A percentile compares a stretch with the other conserved stretches of the same genome.
Conservation (phyloP, 2,797 vertebrate species). For the Hapalemur alaotrensis region DNA sequence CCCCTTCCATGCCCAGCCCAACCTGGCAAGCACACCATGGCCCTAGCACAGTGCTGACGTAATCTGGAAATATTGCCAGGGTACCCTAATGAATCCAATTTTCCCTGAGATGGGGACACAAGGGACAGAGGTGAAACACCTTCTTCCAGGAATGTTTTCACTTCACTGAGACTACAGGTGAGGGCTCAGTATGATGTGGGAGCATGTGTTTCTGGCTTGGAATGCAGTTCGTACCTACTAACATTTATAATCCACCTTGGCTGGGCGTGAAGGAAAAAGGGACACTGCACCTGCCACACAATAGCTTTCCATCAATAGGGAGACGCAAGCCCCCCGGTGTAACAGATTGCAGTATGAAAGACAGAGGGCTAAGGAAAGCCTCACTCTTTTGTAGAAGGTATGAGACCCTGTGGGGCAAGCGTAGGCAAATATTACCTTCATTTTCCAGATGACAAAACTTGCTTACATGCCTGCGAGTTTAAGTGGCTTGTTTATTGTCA, state of each 20-base stretch:
- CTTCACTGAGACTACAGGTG: no score
- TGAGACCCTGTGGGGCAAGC: background rate
- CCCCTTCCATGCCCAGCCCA: background rate
- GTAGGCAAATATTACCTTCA: background rate
- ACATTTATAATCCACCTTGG: background rate
- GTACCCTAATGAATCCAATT: background rate
- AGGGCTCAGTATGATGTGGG: background rate
- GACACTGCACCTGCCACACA: background rate
- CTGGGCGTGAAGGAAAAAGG: background rate
- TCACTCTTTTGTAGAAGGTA: background rate
- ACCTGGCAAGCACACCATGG: background rate
- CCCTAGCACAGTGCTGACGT: background rate
- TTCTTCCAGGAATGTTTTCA: background rate
- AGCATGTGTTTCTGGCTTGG: background rate
- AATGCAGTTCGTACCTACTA: background rate
- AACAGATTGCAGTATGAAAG: background rate
- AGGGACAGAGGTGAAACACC: background rate
- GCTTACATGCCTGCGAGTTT: background rate
- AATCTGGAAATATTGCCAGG: background rate
- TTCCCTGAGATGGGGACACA: background rate
- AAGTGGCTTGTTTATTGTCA: slow-evolving; percentile 21
- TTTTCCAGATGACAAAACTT: slow-evolving; percentile 34
- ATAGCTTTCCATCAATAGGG: background rate
- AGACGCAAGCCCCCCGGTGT: background rate
- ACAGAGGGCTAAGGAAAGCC: background rate